phyloP scores from a whole-genome alignment of 2,888 invertebrate species.

The Nebria brevicollis region DNA sequence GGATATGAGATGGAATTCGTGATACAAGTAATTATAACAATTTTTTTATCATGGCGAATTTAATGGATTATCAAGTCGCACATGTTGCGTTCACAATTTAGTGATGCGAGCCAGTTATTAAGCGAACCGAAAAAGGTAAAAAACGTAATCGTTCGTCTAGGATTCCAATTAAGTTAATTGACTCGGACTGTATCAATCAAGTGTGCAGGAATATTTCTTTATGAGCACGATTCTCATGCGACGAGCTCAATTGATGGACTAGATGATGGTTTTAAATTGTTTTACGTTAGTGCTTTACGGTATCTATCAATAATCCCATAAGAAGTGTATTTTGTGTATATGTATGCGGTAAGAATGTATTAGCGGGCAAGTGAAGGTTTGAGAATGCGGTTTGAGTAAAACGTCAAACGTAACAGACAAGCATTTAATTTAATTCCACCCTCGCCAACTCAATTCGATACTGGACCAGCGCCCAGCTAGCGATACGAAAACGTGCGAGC shows the following conservation, averaged over 20 bases:
- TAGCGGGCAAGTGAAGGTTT: neutral
- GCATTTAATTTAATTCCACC: conserved; percentile 46
- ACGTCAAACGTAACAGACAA: conserved; percentile 43
- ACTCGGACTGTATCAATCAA: conserved; percentile 39
- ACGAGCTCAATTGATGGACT: neutral
- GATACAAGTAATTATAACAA: conserved; percentile 41
- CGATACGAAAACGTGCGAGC: neutral
- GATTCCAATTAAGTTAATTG: conserved; percentile 45
- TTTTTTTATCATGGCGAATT: conserved; percentile 4
- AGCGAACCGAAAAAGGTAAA: conserved; percentile 35
- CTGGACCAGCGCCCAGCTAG: conserved; percentile 3
- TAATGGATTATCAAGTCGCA: conserved; percentile 45
- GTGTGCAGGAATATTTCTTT: conserved; percentile 10
- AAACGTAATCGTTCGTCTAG: conserved; percentile 37
- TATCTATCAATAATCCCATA: neutral
- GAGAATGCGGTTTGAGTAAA: conserved; percentile 27
- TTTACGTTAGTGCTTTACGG: neutral
- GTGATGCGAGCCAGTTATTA: conserved; percentile 29
- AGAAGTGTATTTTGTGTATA: neutral
- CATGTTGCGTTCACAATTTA: conserved; percentile 38
- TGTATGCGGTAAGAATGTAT: neutral
- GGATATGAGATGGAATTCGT: conserved; percentile 39
- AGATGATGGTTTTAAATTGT: neutral
- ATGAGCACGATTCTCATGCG: neutral
- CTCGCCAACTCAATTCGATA: conserved; percentile 33